Conservation (phyloP, 1,140 invertebrate genomes). For the Scaptomyza graminum region DNA sequence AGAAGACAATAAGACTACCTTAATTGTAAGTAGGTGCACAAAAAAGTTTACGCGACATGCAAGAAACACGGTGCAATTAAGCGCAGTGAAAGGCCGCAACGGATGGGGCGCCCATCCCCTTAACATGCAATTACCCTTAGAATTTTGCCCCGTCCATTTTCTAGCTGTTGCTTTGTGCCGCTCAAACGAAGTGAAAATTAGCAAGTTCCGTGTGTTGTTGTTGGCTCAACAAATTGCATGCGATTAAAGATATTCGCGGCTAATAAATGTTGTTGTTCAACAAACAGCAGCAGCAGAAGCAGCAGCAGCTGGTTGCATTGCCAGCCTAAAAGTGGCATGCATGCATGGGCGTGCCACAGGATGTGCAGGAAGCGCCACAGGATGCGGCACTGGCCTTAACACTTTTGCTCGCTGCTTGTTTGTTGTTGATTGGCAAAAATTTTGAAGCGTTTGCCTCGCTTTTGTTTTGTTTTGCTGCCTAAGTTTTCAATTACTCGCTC, state of each 20-base stretch:
- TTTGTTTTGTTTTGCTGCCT: slow-evolving; percentile 46
- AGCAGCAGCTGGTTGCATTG: background rate
- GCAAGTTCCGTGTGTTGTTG: slow-evolving; percentile 60
- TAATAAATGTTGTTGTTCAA: slow-evolving; percentile 76
- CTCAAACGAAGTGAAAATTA: slow-evolving; percentile 73
- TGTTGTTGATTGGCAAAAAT: slow-evolving; percentile 70
- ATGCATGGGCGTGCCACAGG: slow-evolving; percentile 50
- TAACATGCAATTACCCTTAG: no score
- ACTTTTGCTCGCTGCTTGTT: slow-evolving; percentile 42
- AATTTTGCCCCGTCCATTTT: slow-evolving; percentile 2
- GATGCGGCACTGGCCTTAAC: slow-evolving; percentile 39
- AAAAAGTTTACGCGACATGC: slow-evolving; percentile 71
- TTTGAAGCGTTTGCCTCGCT: slow-evolving; percentile 52
- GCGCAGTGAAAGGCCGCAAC: slow-evolving; percentile 41
- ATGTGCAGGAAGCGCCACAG: slow-evolving; percentile 55
- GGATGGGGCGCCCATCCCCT: background rate
- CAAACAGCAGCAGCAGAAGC: slow-evolving; percentile 58
- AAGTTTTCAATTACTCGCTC: slow-evolving; percentile 73
- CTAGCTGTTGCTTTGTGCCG: slow-evolving; percentile 28
- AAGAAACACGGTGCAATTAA: slow-evolving; percentile 77
- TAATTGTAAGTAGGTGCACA: slow-evolving; percentile 37
- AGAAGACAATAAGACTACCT: background rate
- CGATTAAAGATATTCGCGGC: slow-evolving; percentile 76
- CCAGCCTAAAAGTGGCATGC: slow-evolving; percentile 7
- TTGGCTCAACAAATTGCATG: slow-evolving; percentile 71